These are phyloP conservation scores for Ophthalmolycus amberensis DNA, from an alignment of 2,113 vertebrate species.

Conservation along the genomic window DNA sequence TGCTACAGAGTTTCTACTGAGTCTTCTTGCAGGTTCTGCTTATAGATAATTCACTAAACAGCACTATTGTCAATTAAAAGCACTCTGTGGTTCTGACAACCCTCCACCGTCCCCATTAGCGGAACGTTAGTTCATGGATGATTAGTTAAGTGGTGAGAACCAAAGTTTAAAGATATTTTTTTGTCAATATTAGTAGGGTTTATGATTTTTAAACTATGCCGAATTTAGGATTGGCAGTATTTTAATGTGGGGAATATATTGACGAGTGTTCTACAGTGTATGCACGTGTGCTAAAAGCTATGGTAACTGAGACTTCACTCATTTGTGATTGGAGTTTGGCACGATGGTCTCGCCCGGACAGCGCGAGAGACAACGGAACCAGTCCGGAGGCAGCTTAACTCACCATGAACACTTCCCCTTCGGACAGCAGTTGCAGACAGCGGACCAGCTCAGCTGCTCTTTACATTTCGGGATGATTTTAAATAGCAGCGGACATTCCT, in stretches of 20 bases:
- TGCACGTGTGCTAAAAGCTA: not conserved
- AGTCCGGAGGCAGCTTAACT: constrained; percentile 37
- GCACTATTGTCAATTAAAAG: not conserved
- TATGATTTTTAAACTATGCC: not conserved
- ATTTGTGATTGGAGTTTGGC: constrained; percentile 1
- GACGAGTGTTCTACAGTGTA: not conserved
- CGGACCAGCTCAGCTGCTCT: not conserved
- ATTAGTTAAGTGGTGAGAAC: not conserved
- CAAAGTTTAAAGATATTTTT: not conserved
- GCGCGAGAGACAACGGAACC: not conserved
- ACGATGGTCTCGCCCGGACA: not conserved
- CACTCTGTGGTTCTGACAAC: not conserved
- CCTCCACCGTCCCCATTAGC: not conserved
- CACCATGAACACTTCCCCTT: constrained; percentile 35
- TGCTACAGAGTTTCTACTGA: not conserved
- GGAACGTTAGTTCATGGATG: not conserved
- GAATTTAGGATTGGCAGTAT: not conserved
- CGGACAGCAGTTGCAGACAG: constrained; percentile 9
- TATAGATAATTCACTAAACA: not conserved
- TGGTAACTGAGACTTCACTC: accelerated
- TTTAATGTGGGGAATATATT: accelerated
- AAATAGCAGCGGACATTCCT: not conserved
- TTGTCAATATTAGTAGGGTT: not conserved
- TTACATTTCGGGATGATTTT: not conserved
- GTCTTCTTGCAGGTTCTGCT: not conserved